phyloP scores from a whole-genome alignment of 2,888 invertebrate species.

The Apodemia zela region DNA sequence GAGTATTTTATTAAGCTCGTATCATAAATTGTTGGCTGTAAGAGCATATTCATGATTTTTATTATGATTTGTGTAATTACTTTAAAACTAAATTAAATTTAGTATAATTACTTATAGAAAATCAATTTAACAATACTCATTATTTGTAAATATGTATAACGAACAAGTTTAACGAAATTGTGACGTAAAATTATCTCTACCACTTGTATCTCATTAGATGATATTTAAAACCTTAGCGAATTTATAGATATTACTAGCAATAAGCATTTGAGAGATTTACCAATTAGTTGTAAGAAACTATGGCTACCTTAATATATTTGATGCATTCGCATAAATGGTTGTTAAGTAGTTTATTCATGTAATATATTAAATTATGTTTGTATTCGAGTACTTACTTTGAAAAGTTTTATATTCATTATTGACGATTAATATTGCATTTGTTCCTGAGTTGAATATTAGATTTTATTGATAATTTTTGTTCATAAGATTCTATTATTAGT shows the following conservation, averaged over 20 bases:
- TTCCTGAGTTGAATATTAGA: slow-evolving; percentile 77
- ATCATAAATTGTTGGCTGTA: slow-evolving; percentile 1
- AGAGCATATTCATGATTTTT: slow-evolving; percentile 10
- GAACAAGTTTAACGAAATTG: slow-evolving; percentile 55
- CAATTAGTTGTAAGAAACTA: slow-evolving; percentile 73
- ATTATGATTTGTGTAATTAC: slow-evolving; percentile 12
- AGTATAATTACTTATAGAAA: slow-evolving; percentile 30
- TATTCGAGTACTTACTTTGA: slow-evolving; percentile 64
- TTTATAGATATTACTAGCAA: slow-evolving; percentile 69
- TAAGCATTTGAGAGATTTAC: slow-evolving; percentile 76
- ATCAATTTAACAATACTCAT: slow-evolving; percentile 62
- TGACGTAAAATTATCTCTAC: slow-evolving; percentile 70
- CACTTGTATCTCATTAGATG: slow-evolving; percentile 79
- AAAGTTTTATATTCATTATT: slow-evolving; percentile 64
- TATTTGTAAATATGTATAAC: slow-evolving; percentile 68
- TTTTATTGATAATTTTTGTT: slow-evolving; percentile 70
- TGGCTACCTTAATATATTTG: slow-evolving; percentile 71
- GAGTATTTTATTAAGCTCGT: not conserved
- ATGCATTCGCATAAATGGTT: slow-evolving; percentile 67
- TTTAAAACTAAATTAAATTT: slow-evolving; percentile 19
- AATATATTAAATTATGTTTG: slow-evolving; percentile 69
- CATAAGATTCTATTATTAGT: slow-evolving; percentile 59
- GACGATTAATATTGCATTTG: slow-evolving; percentile 79
- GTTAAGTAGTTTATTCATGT: slow-evolving; percentile 70
- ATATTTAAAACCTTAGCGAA: slow-evolving; percentile 77